phyloP scores from a whole-genome alignment of 2,797 vertebrate species.

The Prunella strophiata region DNA sequence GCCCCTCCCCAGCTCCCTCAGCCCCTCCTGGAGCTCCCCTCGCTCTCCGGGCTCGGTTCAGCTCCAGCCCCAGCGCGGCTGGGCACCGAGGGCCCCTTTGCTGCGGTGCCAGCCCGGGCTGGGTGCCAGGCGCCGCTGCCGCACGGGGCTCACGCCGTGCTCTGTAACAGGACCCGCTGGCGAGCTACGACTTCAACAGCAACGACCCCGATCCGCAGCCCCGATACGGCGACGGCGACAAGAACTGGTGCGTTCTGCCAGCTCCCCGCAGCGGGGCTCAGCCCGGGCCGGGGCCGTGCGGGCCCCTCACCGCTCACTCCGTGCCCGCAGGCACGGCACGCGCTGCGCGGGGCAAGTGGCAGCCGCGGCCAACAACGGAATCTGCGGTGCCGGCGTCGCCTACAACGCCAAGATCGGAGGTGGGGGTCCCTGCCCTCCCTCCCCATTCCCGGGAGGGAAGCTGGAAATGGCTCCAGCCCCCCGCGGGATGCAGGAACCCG shows the following conservation, averaged over 20 bases:
- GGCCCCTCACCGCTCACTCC: not conserved
- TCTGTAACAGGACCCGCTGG: slow-evolving; percentile 83
- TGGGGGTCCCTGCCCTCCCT: slow-evolving; percentile 18
- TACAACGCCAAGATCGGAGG: slow-evolving; percentile 88
- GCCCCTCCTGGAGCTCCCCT: fast-evolving
- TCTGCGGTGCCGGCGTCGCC: slow-evolving; percentile 86
- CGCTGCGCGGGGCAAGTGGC: slow-evolving; percentile 90
- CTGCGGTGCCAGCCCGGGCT: not conserved
- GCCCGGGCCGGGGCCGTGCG: fast-evolving
- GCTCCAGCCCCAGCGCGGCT: fast-evolving
- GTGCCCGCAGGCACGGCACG: slow-evolving; percentile 84
- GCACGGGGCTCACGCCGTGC: fast-evolving
- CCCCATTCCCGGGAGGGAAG: fast-evolving
- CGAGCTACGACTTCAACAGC: slow-evolving; percentile 91
- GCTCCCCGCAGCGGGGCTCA: not conserved
- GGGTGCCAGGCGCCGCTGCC: not conserved
- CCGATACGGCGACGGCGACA: slow-evolving; percentile 77
- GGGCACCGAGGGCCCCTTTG: not conserved
- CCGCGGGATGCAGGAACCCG: fast-evolving
- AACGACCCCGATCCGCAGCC: slow-evolving; percentile 90
- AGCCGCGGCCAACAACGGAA: slow-evolving; percentile 82
- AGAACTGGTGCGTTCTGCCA: slow-evolving; percentile 83
- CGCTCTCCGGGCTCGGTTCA: not conserved
- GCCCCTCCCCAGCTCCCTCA: not conserved
- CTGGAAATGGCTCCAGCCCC: fast-evolving